phyloP scores from a whole-genome alignment of 2,888 invertebrate species.

The Tetranychus truncatus region DNA sequence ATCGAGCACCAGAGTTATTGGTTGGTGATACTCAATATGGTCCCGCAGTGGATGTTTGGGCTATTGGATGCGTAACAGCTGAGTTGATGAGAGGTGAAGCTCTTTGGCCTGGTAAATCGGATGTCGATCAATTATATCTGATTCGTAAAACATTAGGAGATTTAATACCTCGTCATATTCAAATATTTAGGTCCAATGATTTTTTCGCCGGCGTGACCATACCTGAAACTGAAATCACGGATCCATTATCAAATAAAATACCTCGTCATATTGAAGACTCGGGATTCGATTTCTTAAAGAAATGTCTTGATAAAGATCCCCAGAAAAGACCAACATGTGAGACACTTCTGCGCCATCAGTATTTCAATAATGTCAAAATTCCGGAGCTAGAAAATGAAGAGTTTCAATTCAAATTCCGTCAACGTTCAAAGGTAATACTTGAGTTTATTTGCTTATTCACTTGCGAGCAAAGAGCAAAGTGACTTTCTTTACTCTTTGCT shows the following conservation, averaged over 20 bases:
- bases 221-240: conserved; percentile 69
- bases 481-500: no score
- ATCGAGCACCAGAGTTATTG: conserved; percentile 83
- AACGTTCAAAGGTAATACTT: conserved; percentile 11
- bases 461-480: no score
- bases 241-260: conserved; percentile 64
- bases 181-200: conserved; percentile 84
- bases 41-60: conserved; percentile 80
- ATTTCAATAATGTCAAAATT: conserved; percentile 64
- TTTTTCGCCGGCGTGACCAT: conserved; percentile 79
- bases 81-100: conserved; percentile 75
- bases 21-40: conserved; percentile 72
- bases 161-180: conserved; percentile 76
- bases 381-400: conserved; percentile 22
- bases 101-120: conserved; percentile 94
- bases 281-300: conserved; percentile 66
- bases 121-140: conserved; percentile 89
- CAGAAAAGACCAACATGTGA: conserved; percentile 75
- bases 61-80: conserved; percentile 56
- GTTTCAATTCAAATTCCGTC: neutral
- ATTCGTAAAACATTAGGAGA: conserved; percentile 88
- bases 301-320: conserved; percentile 89
- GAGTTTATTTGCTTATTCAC: neutral
- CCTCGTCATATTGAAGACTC: conserved; percentile 49
- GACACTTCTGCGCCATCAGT: conserved; percentile 66